Percentiles rank a stretch among this genome's conserved stretches.
Conservation (phyloP, 1,140 invertebrate genomes). For the Ceratina australensis region DNA sequence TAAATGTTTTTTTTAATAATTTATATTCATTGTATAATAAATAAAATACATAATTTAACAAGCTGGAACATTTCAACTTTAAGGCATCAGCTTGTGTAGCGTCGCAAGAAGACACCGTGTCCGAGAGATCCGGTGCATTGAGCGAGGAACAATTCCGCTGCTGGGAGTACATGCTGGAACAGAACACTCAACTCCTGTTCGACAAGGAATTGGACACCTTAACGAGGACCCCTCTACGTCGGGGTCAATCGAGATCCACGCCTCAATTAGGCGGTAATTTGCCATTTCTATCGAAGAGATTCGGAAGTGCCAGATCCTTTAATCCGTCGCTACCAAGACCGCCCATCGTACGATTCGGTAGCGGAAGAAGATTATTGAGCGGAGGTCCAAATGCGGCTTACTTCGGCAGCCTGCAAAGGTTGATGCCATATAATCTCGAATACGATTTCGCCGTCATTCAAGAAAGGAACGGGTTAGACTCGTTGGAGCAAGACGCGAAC, state of each 20-base stretch:
- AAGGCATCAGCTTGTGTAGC: slow-evolving; percentile 42
- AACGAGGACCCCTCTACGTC: slow-evolving; percentile 80
- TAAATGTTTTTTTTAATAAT: neutral
- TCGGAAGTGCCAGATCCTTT: slow-evolving; percentile 88
- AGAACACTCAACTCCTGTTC: slow-evolving; percentile 92
- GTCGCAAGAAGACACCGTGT: slow-evolving; percentile 79
- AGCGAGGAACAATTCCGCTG: slow-evolving; percentile 94
- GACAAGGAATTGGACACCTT: slow-evolving; percentile 93
- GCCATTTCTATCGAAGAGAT: slow-evolving; percentile 86
- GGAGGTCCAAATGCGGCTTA: slow-evolving; percentile 91
- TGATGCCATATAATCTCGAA: slow-evolving; percentile 92
- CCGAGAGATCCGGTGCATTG: slow-evolving; percentile 81
- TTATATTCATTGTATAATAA: neutral
- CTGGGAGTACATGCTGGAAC: slow-evolving; percentile 95
- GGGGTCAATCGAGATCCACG: slow-evolving; percentile 76
- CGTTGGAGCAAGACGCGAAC: slow-evolving; percentile 86
- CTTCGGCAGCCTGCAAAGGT: slow-evolving; percentile 89
- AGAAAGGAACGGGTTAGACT: slow-evolving; percentile 85
- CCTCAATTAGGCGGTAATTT: slow-evolving; percentile 72
- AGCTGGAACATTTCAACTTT: neutral
- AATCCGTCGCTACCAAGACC: slow-evolving; percentile 79
- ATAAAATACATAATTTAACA: neutral
- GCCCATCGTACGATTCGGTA: slow-evolving; percentile 74
- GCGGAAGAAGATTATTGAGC: slow-evolving; percentile 80
- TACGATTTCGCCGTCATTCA: slow-evolving; percentile 91